A percentile compares a stretch with the other conserved stretches of the same genome.
Conservation (phyloP, 2,888 invertebrate genomes). For the Latrodectus hesperus region DNA sequence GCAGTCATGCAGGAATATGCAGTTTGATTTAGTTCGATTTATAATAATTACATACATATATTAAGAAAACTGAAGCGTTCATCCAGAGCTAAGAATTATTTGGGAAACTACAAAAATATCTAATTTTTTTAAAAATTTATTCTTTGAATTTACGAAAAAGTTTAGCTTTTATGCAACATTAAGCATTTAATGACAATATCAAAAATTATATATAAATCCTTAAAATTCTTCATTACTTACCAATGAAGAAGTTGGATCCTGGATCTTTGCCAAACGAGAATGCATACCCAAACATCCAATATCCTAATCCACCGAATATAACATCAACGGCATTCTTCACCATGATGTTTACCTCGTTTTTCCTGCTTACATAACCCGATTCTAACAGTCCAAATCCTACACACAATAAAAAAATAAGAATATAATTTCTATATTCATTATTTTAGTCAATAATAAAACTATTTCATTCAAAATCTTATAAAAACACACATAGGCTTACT, state of each 20-base stretch:
- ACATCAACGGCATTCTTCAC: constrained; percentile 97
- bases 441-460: no score
- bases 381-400: constrained; percentile 92
- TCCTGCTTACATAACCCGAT: constrained; percentile 85
- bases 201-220: background rate
- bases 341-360: constrained; percentile 98
- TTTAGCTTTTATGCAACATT: background rate
- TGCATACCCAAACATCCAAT: constrained; percentile 96
- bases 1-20: no score
- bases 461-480: no score
- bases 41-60: no score
- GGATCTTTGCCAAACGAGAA: constrained; percentile 84
- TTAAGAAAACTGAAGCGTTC: no score
- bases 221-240: constrained; percentile 1
- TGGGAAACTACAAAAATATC: no score
- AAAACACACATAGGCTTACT: no score
- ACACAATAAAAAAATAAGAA: no score
- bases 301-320: constrained; percentile 91
- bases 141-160: background rate
- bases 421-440: no score
- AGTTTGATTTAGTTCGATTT: no score
- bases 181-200: background rate
- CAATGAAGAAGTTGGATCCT: constrained; percentile 84
- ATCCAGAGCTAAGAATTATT: no score
- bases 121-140: background rate